These are phyloP conservation scores for Fregata magnificens DNA, from an alignment of 2,113 vertebrate genomes.

Conservation along the genomic window DNA sequence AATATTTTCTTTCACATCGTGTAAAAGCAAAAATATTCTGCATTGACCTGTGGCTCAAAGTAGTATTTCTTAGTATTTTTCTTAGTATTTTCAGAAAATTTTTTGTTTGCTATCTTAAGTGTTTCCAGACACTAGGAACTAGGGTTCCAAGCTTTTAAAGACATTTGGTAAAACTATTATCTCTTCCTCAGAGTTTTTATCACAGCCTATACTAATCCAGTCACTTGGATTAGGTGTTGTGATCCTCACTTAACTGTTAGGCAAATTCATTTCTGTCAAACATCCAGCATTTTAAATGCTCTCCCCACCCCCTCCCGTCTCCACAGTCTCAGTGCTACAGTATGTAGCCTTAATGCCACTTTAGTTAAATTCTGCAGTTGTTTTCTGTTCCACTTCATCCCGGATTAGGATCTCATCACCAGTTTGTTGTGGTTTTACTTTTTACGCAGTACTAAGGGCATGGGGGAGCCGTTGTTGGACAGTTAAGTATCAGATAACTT, in stretches of 20 bases:
- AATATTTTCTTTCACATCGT: neutral
- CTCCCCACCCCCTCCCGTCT: neutral
- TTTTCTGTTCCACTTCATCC: constrained; percentile 3
- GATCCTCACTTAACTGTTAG: neutral
- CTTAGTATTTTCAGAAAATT: neutral
- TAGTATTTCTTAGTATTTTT: neutral
- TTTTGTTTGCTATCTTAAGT: neutral
- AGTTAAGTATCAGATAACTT: neutral
- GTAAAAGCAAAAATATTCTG: neutral
- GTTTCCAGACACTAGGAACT: neutral
- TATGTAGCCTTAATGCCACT: constrained; percentile 6
- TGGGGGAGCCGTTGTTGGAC: neutral
- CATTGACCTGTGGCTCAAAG: neutral
- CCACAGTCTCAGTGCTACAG: neutral
- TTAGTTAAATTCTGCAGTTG: constrained; percentile 5
- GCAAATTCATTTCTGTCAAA: constrained; percentile 37
- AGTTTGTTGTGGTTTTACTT: neutral
- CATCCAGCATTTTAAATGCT: neutral
- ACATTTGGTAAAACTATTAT: neutral
- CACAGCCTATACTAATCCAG: neutral
- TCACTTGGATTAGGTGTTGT: constrained; percentile 17
- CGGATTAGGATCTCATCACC: neutral
- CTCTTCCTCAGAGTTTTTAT: neutral
- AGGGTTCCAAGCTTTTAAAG: neutral
- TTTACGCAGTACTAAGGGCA: neutral